A percentile compares a stretch with the other conserved stretches of the same genome.
phyloP scores from a whole-genome alignment of 2,113 vertebrate genomes.

The Microtus richardsoni region DNA sequence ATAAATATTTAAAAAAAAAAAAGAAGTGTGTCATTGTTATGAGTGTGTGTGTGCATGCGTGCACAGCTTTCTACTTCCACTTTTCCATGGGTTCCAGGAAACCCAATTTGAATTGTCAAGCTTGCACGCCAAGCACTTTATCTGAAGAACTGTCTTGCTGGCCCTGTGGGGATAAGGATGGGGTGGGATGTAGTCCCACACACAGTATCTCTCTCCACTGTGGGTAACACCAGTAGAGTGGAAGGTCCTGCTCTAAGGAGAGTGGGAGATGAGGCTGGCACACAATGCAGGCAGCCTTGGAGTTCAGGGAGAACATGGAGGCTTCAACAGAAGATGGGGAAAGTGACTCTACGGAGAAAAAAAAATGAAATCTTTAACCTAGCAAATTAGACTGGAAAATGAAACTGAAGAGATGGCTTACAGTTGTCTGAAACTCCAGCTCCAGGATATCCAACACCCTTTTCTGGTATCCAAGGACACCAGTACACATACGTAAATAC shows the following conservation, averaged over 20 bases:
- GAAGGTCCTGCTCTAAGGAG: neutral
- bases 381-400: neutral
- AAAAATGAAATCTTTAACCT: neutral
- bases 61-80: neutral
- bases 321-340: neutral
- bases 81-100: neutral
- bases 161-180: neutral
- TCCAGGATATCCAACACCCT: neutral
- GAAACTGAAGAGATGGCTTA: neutral
- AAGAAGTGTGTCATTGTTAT: neutral
- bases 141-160: neutral
- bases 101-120: neutral
- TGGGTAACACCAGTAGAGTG: neutral
- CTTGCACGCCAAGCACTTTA: neutral
- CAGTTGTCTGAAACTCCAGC: neutral
- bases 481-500: neutral
- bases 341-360: neutral
- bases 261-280: neutral
- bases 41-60: neutral
- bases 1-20: too few relatives aligned
- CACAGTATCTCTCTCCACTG: rapidly evolving
- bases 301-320: neutral
- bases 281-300: neutral
- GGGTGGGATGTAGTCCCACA: neutral
- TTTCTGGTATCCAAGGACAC: neutral